These are phyloP conservation scores for Pristiophorus japonicus DNA, from an alignment of 2,113 vertebrate species.

Conservation along the genomic window DNA sequence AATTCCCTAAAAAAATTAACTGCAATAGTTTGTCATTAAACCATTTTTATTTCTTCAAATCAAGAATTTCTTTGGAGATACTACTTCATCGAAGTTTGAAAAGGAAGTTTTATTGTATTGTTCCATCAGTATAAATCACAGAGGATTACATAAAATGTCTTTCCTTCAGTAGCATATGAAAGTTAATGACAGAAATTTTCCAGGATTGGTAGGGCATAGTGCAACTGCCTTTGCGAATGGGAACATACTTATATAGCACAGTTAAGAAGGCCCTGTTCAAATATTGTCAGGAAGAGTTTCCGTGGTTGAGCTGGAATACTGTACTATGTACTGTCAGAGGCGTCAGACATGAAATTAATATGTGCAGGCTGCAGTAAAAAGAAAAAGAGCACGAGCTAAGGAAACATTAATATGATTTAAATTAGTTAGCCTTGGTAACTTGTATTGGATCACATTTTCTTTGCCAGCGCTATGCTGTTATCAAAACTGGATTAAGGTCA, in stretches of 20 bases:
- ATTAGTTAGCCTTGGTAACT: not conserved
- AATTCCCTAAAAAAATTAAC: not conserved
- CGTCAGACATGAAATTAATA: not conserved
- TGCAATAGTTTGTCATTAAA: not conserved
- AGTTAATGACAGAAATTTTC: not conserved
- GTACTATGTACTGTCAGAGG: not conserved
- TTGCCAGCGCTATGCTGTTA: not conserved
- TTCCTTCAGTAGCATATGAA: not conserved
- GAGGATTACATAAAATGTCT: not conserved
- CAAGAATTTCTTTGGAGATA: not conserved
- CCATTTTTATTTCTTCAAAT: not conserved
- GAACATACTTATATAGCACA: not conserved
- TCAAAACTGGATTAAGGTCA: not conserved
- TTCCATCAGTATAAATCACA: not conserved
- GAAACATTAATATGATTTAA: not conserved
- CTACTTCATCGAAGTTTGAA: not conserved
- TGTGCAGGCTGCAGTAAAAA: not conserved
- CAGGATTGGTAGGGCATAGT: not conserved
- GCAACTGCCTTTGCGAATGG: not conserved
- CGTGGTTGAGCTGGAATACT: not conserved
- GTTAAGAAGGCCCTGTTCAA: not conserved
- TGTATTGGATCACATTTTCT: not conserved
- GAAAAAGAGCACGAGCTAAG: not conserved
- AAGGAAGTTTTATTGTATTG: not conserved
- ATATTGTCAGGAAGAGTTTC: not conserved